Conservation (phyloP, 2,113 vertebrate genomes). For the Pluvialis apricaria region DNA sequence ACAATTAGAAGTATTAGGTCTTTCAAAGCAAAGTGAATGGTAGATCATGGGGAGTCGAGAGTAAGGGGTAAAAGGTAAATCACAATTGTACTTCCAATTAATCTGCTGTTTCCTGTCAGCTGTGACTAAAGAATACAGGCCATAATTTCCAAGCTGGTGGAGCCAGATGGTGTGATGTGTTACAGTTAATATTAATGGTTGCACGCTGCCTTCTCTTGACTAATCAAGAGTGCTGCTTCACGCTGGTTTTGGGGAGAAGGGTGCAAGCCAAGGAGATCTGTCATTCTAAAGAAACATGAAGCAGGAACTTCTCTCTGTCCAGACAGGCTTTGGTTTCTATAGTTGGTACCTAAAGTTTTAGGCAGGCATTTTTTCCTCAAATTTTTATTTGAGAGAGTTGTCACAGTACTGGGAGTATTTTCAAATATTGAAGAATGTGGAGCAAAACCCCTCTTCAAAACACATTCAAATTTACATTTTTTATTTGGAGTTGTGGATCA, state of each 20-base stretch:
- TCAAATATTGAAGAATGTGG: not conserved
- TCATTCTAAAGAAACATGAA: not conserved
- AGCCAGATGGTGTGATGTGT: not conserved
- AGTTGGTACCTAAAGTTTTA: not conserved
- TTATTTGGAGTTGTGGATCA: not conserved
- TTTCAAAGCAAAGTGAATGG: not conserved
- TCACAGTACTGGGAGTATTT: not conserved
- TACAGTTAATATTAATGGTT: not conserved
- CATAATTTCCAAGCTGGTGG: not conserved
- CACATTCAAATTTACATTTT: not conserved
- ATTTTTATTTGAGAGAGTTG: not conserved
- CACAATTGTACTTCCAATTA: not conserved
- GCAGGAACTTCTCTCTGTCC: not conserved
- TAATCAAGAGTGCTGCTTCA: not conserved
- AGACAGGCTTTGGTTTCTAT: not conserved
- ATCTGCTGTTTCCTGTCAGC: not conserved
- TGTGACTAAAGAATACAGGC: not conserved
- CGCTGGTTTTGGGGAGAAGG: fast-evolving
- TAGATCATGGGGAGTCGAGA: not conserved
- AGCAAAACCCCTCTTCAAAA: not conserved
- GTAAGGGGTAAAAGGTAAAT: not conserved
- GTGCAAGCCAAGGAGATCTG: not conserved
- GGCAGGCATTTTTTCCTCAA: not conserved
- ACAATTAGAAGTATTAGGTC: not conserved
- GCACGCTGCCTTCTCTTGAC: constrained; percentile 10